Conservation (phyloP, 2,113 vertebrate species). For the Sapayoa aenigma region DNA sequence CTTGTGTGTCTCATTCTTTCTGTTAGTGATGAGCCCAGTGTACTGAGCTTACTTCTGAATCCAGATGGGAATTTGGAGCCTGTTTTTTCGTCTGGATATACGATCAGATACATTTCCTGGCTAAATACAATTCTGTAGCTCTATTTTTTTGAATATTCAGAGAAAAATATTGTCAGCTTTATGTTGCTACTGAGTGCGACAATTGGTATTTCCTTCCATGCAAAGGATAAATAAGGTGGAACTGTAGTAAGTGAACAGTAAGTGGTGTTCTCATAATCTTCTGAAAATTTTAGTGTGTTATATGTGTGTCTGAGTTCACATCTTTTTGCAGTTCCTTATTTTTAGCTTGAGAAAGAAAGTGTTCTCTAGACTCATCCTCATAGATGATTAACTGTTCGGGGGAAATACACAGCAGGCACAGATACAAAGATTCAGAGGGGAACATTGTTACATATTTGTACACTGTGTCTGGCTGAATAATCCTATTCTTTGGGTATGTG, state of each 20-base stretch:
- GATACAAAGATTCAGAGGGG: neutral
- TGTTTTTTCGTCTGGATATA: neutral
- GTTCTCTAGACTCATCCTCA: neutral
- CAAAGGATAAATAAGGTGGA: neutral
- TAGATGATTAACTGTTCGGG: neutral
- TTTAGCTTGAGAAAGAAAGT: neutral
- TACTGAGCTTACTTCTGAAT: neutral
- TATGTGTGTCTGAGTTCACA: neutral
- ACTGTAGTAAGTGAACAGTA: neutral
- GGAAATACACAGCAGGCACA: neutral
- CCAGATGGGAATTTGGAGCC: neutral
- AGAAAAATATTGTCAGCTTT: neutral
- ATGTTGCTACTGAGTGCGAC: neutral
- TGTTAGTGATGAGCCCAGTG: neutral
- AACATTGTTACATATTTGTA: neutral
- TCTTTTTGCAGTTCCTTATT: neutral
- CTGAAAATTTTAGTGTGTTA: neutral
- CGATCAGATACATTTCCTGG: neutral
- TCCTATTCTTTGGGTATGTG: neutral
- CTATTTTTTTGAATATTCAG: neutral
- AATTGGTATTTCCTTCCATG: neutral
- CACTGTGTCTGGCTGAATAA: neutral
- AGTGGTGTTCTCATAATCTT: neutral
- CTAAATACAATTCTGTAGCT: neutral
- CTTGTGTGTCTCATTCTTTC: constrained; percentile 35